Evolutionary conservation across 1,140 invertebrate species (phyloP), one percentile per base, ranked within the genome.

Genomic region (Andrena cerasifolii): DNA sequence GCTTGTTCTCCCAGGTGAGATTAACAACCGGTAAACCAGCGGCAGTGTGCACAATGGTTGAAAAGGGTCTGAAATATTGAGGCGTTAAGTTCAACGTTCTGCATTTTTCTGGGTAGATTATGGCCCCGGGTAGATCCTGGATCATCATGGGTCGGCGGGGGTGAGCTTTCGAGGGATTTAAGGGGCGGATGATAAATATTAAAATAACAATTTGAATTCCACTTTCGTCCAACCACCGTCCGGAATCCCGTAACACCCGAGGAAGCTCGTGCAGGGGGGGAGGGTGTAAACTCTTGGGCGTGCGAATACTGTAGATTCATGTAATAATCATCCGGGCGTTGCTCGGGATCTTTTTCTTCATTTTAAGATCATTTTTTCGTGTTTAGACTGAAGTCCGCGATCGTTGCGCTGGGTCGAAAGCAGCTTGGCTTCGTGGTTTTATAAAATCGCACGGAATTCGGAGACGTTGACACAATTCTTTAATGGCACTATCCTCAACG

Each of bases 121-220:
- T 45, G 49, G 43, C n/a, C 36, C 36, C 33, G 62, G 66, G 51
- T 63, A 47, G 43, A 74, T 78, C 49, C 28, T 36, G 59, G 53
- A 74, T 63, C 58, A 3, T 24, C 45, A 4, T 3, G 40, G 45
- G 36, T n/a, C 40, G 63, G 28, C 28, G 28, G 28, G 47, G 28
- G n/a, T 51, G 59, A 51, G 79, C 54, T 81, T 71, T 36, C 73
- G 66, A 73, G 75, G 72, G 84, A 86, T 86, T 84, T 82, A 78
- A 73, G 79, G 75, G 82, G 45, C 70, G 58, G 70, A 68, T 78
- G 85, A 84, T 88, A 88, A 88, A 89, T 89, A 89, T 86, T 89
- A 87, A 88, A 89, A 86, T 87, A 88, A 88, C 87, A 88, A 88
- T 88, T 88, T 86, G 85, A 86, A 87, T 88, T 87, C 85, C 77